Conservation (phyloP, 1,140 invertebrate species). For the Magallana ariakensis region DNA sequence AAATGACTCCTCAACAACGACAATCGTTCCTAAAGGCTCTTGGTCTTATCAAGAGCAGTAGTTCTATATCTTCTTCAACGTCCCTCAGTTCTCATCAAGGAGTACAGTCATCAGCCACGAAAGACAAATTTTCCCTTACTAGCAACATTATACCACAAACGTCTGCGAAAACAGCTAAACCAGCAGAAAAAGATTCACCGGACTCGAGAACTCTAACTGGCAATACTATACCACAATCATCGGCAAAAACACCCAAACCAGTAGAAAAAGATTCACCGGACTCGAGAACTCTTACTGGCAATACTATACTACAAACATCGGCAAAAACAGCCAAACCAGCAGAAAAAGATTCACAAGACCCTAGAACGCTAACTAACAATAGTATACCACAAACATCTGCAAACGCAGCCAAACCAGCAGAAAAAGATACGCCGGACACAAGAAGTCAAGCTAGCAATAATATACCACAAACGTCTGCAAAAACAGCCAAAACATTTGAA, state of each 20-base stretch:
- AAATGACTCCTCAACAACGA: background rate
- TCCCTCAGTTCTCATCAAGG: background rate
- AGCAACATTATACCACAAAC: background rate
- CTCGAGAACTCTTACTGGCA: background rate
- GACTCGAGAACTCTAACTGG: background rate
- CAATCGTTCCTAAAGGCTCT: background rate
- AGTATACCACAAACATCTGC: background rate
- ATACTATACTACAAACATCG: background rate
- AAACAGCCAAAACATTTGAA: no score
- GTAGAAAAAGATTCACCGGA: no score
- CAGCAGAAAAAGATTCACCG: background rate
- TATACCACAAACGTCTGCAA: no score
- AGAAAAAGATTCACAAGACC: no score
- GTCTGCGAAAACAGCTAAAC: background rate
- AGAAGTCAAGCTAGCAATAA: no score
- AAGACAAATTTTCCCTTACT: background rate
- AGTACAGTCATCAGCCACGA: background rate
- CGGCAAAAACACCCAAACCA: background rate
- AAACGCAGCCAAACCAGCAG: background rate
- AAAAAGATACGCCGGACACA: no score
- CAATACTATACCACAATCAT: background rate
- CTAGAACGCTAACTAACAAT: background rate
- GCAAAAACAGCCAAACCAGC: background rate
- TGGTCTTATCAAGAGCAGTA: background rate
- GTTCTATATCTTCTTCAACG: background rate